phyloP scores from a whole-genome alignment of 1,140 invertebrate species.

The Pantala flavescens region DNA sequence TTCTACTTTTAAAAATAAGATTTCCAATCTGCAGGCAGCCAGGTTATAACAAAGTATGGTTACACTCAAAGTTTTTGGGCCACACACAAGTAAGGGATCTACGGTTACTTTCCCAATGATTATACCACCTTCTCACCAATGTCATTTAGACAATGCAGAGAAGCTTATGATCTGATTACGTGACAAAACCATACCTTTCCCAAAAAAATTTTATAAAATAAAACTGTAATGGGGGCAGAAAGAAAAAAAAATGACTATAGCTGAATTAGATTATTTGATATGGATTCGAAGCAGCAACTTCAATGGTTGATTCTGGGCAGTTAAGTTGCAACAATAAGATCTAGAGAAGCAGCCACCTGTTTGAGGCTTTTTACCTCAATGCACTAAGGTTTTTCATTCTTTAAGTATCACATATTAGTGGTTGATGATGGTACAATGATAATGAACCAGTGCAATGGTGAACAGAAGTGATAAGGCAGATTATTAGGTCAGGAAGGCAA shows the following conservation, averaged over 20 bases:
- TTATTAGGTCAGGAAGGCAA: constrained; percentile 1
- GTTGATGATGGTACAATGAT: constrained; percentile 5
- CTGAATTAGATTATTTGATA: neutral
- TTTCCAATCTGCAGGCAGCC: neutral
- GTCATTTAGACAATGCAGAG: neutral
- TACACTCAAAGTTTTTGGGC: neutral
- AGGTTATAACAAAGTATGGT: neutral
- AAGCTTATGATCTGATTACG: neutral
- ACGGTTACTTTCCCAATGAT: neutral
- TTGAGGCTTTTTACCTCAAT: neutral
- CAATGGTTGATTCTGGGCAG: neutral
- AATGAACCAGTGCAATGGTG: neutral
- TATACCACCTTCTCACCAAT: neutral
- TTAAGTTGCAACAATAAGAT: neutral
- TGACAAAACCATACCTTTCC: neutral
- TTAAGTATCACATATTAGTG: constrained; percentile 3
- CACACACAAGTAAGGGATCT: neutral
- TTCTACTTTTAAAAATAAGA: constrained; percentile 1
- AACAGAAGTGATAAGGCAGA: constrained; percentile 9
- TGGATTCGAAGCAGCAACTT: neutral
- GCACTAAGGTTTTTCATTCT: neutral
- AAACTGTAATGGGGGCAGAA: neutral
- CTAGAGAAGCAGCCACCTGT: neutral
- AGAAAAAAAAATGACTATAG: neutral
- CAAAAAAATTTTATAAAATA: neutral